Conservation (phyloP, 1,140 invertebrate species). For the Diorhabda elongata region DNA sequence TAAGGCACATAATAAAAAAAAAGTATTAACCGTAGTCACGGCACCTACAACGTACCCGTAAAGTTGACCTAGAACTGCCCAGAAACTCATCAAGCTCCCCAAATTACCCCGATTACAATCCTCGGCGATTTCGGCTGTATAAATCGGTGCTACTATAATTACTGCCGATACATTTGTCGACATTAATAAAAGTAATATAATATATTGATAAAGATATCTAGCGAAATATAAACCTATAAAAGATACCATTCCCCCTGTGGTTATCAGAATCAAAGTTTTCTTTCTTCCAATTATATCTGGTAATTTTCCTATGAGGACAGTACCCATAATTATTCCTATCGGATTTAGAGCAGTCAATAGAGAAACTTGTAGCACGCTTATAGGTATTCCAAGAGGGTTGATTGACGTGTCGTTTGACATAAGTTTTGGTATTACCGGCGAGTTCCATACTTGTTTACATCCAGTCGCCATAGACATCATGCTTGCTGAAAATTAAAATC, state of each 20-base stretch:
- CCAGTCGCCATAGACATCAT: neutral
- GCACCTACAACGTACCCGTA: conserved; percentile 57
- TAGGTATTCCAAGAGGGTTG: conserved; percentile 40
- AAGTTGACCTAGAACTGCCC: conserved; percentile 24
- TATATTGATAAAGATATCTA: conserved; percentile 38
- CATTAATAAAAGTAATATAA: conserved; percentile 45
- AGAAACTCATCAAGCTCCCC: conserved; percentile 62
- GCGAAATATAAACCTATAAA: conserved; percentile 48
- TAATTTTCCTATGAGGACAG: conserved; percentile 37
- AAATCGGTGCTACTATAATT: conserved; percentile 51
- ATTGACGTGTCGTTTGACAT: conserved; percentile 18
- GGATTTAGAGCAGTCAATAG: conserved; percentile 79
- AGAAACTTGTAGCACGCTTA: conserved; percentile 56
- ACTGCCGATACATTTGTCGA: conserved; percentile 48
- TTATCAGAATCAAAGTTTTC: conserved; percentile 43
- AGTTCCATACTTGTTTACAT: conserved; percentile 56
- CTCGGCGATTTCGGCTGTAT: conserved; percentile 52
- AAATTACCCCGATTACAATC: conserved; percentile 34
- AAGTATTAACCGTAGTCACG: conserved; percentile 54
- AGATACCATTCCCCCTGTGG: conserved; percentile 20
- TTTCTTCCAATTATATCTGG: conserved; percentile 44
- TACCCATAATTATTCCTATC: conserved; percentile 61
- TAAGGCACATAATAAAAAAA: conserved; percentile 61
- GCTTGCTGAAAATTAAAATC: neutral
- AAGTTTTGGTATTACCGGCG: conserved; percentile 60